Evolutionary conservation across 2,797 vertebrate species (phyloP), one percentile per base, ranked within the genome.

Genomic region (Muscicapa comitata): DNA sequence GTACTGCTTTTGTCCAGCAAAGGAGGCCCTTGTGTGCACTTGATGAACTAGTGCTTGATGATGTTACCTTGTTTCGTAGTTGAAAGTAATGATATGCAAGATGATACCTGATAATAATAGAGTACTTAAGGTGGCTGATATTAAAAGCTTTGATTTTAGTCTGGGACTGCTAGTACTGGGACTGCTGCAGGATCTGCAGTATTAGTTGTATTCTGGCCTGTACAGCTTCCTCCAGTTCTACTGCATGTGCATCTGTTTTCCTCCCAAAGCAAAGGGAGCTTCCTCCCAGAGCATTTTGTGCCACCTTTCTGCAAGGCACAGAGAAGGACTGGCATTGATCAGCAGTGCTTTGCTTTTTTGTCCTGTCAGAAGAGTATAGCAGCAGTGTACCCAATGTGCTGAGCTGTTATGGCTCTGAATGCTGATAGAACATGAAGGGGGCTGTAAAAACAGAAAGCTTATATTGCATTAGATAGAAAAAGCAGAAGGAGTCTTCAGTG

Each of bases 81-180:
- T 59, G 40, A 21, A 75, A 85, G 37, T 4, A 35, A 17, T 17
- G 18, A 35, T 55, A 42, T 43, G n/a, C 42, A 29, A 13, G 7
- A 1, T 26, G 4, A 51, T 48, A 35, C 13, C 2, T 25, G 4
- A 21, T 23, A 10, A 20, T 29, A 58, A 58, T 35, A 10, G 0
- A 8, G 9, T 54, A 53, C 35, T 31, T 48, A 28, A 35, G 14
- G 21, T 43, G 25, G 13, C 53, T 40, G 28, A 10, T 63, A 24
- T 0, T n/a, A 26, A 72, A 65, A 33, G 13, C 8, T n/a, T 13
- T 42, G 59, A 45, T 23, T 45, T 45, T 23, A 45, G 21, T 45
- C 43, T 43, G 43, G 43, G 43, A 43, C 43, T 43, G 43, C 19
- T 43, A 20, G 5, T 37, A 3, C 14, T 82, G 17, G 4, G 45